Base-by-base conservation (phyloP, 2,888 invertebrate species). In the Linnaemya vulpina region DNA sequence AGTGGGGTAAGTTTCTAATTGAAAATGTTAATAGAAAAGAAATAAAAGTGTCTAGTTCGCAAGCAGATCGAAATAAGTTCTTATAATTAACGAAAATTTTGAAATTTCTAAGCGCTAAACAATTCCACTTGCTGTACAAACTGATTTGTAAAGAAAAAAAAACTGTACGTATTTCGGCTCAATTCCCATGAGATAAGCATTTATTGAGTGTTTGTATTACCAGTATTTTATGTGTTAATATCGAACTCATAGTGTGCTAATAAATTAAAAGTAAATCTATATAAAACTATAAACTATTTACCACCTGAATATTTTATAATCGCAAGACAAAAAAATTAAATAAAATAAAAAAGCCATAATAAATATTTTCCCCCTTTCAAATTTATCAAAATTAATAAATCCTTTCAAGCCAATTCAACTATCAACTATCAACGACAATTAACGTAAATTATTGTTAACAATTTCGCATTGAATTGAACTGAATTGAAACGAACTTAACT, bases 371-470 rank as follows among this genome's bases (percentile, higher is more conserved):
- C 60, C 60, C 67, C 80, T 73, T 84, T 84, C 67, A 73, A 84
- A 84, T 78, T 76, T 67, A 84, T 76, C 84, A 76, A 67, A 84
- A 73, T 60, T 65, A 70, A 79, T 84, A 79, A 84, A 84, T 79
- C 84, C 84, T 79, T 79, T 75, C 75, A 46, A 80, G 75, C 51
- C 80, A 55, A 80, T 73, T 73, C 76, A 76, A 65, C 76, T 84
- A 80, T 73, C 76, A 76, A 65, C 76, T 84, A 80, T 84, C 84
- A 84, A 73, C 80, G 62, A 67, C 73, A 84, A 84, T 84, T 84
- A 81, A 81, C 38, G 76, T 84, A 81, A 84, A 77, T 84, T 81
- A 77, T 80, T 67, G 73, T 77, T 81, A 84, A 80, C 71, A 80
- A 62, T 70, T 81, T 68, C 65, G 22, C 76, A 65, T 70, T 82